Conservation (phyloP, 2,797 vertebrate species). For the Holocentrus rufus region DNA sequence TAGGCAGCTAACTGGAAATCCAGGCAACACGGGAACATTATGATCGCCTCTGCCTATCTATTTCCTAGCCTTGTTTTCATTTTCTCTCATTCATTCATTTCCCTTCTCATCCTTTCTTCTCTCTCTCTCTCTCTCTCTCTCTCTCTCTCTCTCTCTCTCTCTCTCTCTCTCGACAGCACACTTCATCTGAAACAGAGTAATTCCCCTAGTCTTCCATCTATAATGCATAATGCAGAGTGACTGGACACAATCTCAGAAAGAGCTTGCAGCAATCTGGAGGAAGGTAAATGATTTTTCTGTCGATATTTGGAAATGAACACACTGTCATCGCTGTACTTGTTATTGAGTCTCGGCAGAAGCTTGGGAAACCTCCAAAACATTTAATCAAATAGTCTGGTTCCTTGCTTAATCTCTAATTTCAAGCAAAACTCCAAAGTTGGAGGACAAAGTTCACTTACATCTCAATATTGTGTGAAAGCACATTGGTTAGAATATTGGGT, state of each 20-base stretch:
- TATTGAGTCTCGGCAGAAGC: constrained; percentile 41
- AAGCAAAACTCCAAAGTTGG: constrained; percentile 37
- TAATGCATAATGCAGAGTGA: constrained; percentile 57
- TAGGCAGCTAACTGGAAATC: neutral
- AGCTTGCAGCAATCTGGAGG: constrained; percentile 39
- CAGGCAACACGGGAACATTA: constrained; percentile 1
- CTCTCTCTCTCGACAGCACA: constrained; percentile 18
- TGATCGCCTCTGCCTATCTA: constrained; percentile 11
- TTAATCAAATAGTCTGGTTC: constrained; percentile 45
- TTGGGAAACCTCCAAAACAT: constrained; percentile 44
- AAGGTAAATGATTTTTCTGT: constrained; percentile 53
- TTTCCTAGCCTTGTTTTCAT: neutral
- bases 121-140: neutral
- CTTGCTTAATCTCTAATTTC: constrained; percentile 30
- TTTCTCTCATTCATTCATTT: constrained; percentile 9
- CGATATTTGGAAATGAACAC: constrained; percentile 39
- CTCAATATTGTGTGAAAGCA: too few species aligned
- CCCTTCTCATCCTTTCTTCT: neutral
- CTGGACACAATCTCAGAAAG: constrained; percentile 49
- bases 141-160: neutral
- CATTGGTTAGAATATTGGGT: too few species aligned
- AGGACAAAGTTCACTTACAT: too few species aligned
- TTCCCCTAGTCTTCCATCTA: constrained; percentile 45
- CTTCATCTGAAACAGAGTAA: constrained; percentile 47
- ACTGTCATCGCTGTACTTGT: constrained; percentile 22